Conservation (phyloP, 2,113 vertebrate species). For the Pipa parva region DNA sequence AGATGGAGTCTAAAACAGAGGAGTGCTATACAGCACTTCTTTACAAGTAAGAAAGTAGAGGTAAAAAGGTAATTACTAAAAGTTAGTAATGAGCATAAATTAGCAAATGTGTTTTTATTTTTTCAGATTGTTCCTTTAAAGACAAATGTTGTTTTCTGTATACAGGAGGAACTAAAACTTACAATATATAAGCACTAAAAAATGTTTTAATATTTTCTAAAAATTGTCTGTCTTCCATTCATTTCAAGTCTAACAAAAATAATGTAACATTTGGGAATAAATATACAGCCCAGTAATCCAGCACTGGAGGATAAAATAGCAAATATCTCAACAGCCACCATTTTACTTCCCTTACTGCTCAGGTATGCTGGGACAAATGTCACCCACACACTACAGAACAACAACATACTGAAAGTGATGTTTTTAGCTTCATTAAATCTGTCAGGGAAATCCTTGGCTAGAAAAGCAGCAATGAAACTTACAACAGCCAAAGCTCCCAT, state of each 20-base stretch:
- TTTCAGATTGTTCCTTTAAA: no score
- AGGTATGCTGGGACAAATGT: constrained; percentile 18
- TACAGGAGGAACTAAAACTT: no score
- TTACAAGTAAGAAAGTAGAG: no score
- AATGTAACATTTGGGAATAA: constrained; percentile 15
- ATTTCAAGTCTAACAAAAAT: background rate
- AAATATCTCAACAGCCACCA: constrained; percentile 17
- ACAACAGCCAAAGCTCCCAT: constrained; percentile 6
- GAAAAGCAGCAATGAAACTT: constrained; percentile 17
- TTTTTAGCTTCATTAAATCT: constrained; percentile 19
- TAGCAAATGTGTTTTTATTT: no score
- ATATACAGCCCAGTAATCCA: constrained; percentile 15
- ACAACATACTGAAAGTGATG: constrained; percentile 31
- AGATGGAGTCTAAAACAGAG: no score
- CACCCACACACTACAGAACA: constrained; percentile 22
- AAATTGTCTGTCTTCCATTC: background rate
- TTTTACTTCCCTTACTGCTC: constrained; percentile 21
- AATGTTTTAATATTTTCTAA: no score
- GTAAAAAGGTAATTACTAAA: no score
- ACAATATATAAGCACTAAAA: no score
- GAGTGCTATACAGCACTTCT: no score
- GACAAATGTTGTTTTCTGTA: no score
- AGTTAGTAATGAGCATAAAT: no score
- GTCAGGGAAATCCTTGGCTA: constrained; percentile 14
- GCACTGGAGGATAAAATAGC: constrained; percentile 14